These are phyloP conservation scores for Rhinichthys osculus DNA, from an alignment of 2,797 vertebrate genomes.

Conservation along the genomic window DNA sequence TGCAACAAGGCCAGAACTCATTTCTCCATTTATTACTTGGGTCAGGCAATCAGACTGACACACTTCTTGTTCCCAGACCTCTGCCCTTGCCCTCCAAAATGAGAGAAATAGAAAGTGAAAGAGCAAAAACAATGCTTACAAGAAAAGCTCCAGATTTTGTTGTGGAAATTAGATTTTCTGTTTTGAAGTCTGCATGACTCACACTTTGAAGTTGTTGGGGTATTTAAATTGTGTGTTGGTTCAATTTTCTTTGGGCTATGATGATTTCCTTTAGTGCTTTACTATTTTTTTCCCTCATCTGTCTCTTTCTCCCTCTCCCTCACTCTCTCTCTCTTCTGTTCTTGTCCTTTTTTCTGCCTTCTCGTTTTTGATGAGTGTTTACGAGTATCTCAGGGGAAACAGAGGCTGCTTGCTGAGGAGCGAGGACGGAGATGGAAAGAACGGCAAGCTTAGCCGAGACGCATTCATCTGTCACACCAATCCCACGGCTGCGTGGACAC, in stretches of 20 bases:
- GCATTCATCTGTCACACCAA: slow-evolving; percentile 65
- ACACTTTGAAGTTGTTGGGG: slow-evolving; percentile 51
- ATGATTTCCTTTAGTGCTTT: slow-evolving; percentile 51
- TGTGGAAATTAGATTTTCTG: slow-evolving; percentile 38
- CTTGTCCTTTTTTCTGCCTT: slow-evolving; percentile 43
- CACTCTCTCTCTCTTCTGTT: slow-evolving; percentile 13
- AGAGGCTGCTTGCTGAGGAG: slow-evolving; percentile 31
- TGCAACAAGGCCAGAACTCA: slow-evolving; percentile 13
- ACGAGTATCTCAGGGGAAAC: slow-evolving; percentile 51
- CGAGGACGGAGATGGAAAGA: slow-evolving; percentile 42
- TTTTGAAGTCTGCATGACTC: slow-evolving; percentile 41
- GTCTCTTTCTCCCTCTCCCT: neutral
- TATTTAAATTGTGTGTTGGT: slow-evolving; percentile 56
- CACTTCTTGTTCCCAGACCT: slow-evolving; percentile 10
- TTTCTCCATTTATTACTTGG: slow-evolving; percentile 35
- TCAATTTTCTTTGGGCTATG: slow-evolving; percentile 52
- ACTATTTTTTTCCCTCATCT: neutral
- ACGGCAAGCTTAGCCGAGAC: slow-evolving; percentile 58
- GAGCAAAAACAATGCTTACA: slow-evolving; percentile 21
- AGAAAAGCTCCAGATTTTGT: slow-evolving; percentile 26
- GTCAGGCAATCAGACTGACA: slow-evolving; percentile 37
- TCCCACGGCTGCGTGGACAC: slow-evolving; percentile 56
- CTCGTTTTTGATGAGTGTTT: slow-evolving; percentile 56
- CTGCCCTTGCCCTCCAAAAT: slow-evolving; percentile 15
- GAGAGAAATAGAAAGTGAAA: neutral